Conservation (phyloP, 1,140 invertebrate genomes). For the Orchesella cincta region DNA sequence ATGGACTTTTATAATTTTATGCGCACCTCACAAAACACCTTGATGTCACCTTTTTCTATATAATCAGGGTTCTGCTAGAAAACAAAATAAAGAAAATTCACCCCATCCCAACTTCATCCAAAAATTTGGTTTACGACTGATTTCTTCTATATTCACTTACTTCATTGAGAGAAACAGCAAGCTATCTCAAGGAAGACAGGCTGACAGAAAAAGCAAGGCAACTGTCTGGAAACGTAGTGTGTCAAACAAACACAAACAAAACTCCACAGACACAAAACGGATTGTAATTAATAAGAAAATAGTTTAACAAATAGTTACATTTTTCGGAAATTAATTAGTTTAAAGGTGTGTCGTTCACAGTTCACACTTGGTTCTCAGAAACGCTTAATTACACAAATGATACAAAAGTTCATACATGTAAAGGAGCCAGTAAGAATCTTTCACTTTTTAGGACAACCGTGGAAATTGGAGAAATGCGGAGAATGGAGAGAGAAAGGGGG, state of each 20-base stretch:
- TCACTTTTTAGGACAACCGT: conserved; percentile 19
- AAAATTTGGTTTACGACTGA: too few relatives aligned
- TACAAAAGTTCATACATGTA: too few relatives aligned
- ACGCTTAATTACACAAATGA: too few relatives aligned
- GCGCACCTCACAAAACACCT: too few relatives aligned
- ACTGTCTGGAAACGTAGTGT: background rate
- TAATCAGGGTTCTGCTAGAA: too few relatives aligned
- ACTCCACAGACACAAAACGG: background rate
- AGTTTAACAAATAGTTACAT: conserved; percentile 9
- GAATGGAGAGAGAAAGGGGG: conserved; percentile 3
- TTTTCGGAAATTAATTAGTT: background rate
- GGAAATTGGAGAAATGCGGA: background rate
- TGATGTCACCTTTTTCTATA: too few relatives aligned
- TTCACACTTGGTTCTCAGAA: too few relatives aligned
- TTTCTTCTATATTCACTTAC: too few relatives aligned
- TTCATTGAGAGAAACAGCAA: background rate
- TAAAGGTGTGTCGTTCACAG: background rate
- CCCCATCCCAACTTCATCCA: too few relatives aligned
- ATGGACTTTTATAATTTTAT: too few relatives aligned
- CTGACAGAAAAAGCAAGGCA: background rate
- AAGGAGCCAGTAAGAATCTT: too few relatives aligned
- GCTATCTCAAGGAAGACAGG: background rate
- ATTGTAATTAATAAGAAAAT: conserved; percentile 14
- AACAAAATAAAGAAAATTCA: too few relatives aligned
- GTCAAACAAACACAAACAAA: background rate